phyloP scores from a whole-genome alignment of 2,113 vertebrate genomes.

The Zosterops borbonicus region DNA sequence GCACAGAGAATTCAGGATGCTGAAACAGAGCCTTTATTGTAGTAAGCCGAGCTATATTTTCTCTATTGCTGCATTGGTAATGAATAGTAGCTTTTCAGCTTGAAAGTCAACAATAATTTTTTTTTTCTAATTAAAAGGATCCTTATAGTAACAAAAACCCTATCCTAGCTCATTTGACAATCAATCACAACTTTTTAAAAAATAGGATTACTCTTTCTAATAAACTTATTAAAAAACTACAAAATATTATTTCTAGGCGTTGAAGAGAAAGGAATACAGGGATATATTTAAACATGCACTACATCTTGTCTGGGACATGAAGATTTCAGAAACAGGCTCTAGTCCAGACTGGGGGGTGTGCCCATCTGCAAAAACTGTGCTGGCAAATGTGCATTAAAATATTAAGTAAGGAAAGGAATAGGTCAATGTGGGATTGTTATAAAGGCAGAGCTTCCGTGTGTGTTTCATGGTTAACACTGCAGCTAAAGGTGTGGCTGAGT shows the following conservation, averaged over 20 bases:
- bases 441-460: background rate
- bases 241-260: background rate
- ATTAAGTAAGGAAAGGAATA: background rate
- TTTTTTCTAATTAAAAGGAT: background rate
- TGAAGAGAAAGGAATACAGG: background rate
- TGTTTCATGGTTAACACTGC: background rate
- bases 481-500: background rate
- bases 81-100: constrained; percentile 1
- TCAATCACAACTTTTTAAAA: background rate
- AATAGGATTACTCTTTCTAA: background rate
- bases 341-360: background rate
- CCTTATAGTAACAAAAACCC: background rate
- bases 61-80: background rate
- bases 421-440: background rate
- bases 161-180: constrained; percentile 45
- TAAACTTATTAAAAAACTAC: constrained; percentile 16
- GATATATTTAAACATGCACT: background rate
- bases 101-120: background rate
- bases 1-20: constrained; percentile 27
- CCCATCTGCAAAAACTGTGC: background rate
- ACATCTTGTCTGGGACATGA: background rate
- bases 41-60: background rate
- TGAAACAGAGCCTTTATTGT: constrained; percentile 12
- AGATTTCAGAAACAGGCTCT: background rate
- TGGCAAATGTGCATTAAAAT: background rate